Base-by-base conservation (phyloP, 92 coral and sea anemone species). In the Umimayanthus kanabou region DNA sequence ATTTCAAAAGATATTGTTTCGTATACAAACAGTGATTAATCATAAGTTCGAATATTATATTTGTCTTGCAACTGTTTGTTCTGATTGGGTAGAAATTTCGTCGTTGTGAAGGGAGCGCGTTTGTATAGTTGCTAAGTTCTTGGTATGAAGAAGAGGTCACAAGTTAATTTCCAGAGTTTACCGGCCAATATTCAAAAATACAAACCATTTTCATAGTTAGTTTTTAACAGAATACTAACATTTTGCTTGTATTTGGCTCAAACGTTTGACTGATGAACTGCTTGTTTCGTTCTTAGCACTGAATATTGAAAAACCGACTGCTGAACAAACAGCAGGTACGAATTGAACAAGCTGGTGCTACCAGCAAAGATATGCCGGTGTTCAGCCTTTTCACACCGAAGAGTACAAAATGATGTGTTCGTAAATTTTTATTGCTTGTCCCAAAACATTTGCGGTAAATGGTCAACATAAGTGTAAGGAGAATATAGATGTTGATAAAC, bases 1-100 rank as follows among this genome's bases (percentile, higher is more conserved):
- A 16, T 18, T 66, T 82, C 37, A 40, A 83, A 69, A 18, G 64
- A 5, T 50, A 43, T 83, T 83, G 87, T 70, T 49, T 45, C 39
- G 18, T 14, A 40, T 43, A 16, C 30, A 80, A 78, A 78, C 82
- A 39, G 29, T 25, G 16, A 11, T 72, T 29, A 72, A 72, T 70
- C 75, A 70, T 42, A 72, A 29, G 2, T 72, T 29, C 76, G 37
- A 70, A 29, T 28, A 9, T 26, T 28, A 72, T 72, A 29, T 28
- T 29, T 18, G 6, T 76, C 42, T 71, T 11, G 15, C 23, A 25
- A 28, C 10, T 71, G 29, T 71, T 73, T 37, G 77, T 73, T 73
- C 42, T 73, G 77, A 26, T 33, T 73, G 23, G 77, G 23, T 28
- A 33, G 37, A 73, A 76, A 76, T 20, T 25, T 42, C 28, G 25